These are phyloP conservation scores for Nestor notabilis DNA, from an alignment of 2,113 vertebrate genomes.

Conservation along the genomic window DNA sequence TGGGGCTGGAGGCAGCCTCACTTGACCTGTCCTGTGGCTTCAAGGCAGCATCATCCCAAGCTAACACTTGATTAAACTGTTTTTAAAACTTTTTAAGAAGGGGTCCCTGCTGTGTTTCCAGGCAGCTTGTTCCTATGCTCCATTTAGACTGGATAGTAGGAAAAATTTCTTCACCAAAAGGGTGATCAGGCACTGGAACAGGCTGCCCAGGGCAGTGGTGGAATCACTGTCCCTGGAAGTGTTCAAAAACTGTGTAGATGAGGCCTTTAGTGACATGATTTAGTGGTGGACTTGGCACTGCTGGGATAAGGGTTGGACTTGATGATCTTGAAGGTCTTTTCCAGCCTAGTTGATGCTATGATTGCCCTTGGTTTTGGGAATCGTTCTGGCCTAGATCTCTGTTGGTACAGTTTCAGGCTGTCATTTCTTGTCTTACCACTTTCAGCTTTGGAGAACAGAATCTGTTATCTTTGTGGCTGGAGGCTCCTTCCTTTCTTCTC, in stretches of 20 bases:
- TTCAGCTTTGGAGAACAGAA: background rate
- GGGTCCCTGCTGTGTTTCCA: background rate
- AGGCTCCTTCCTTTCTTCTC: background rate
- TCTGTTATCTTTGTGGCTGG: background rate
- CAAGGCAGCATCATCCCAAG: background rate
- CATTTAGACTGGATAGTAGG: background rate
- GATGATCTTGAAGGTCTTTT: background rate
- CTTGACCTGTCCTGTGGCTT: background rate
- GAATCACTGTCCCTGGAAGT: background rate
- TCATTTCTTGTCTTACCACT: background rate
- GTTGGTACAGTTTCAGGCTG: background rate
- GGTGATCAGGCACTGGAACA: background rate
- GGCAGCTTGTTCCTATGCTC: background rate
- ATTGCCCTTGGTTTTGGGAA: background rate
- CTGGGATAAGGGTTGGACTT: background rate
- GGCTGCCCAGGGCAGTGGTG: background rate
- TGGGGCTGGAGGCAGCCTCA: background rate
- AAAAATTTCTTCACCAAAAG: background rate
- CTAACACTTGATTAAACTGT: background rate
- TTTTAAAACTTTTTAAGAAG: background rate
- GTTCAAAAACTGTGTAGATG: background rate
- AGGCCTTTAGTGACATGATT: background rate
- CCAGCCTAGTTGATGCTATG: background rate
- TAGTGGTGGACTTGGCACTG: background rate
- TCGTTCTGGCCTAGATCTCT: background rate